Evolutionary conservation across 1,140 invertebrate species (phyloP), one percentile per base, ranked within the genome.

Genomic region (Diachasmimorpha longicaudata): DNA sequence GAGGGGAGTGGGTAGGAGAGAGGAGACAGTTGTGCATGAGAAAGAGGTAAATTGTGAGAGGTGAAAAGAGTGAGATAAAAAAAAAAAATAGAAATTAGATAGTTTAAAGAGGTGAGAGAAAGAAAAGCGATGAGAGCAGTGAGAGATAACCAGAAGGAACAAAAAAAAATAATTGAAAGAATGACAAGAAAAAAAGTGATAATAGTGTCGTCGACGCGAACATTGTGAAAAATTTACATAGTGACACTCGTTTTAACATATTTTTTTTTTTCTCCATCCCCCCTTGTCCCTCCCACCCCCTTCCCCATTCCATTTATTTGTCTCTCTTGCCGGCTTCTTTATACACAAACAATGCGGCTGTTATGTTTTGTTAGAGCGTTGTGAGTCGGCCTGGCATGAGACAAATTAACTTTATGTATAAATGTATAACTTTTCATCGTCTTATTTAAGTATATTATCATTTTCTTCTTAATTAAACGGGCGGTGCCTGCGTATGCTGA

Each of bases 401-500:
- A 37, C 25, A 37, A 39, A 68, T 68, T 16, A 39, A 5, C 31
- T 68, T 68, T 68, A 14, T 68, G 19, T 66, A 66, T 68, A 16
- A 36, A 68, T 66, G 23, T 66, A 66, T 31, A 25, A 31, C 9
- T 68, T 68, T 39, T 68, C n/a, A n/a, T 68, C 31, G 4, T 0
- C 2, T 68, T 23, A 19, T 63, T 37, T 72, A 21, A 42, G 39
- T 1, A 13, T 42, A 13, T 42, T 11, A 42, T 36, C n/a, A 16
- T 10, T 42, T 39, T n/a, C 39, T 36, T 31, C 13, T 66, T 77
- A 79, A 80, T 81, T 82, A 84, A 21, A 85, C 85, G 46, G 93
- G 92, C 23, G 95, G 94, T 13, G 94, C 94, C 87, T 92, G 94
- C 25, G 95, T 96, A 82, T 95, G 94, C 48, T 95, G 93, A 78